Evolutionary conservation across 2,888 invertebrate genomes (phyloP), one percentile per base, ranked within the genome.

Genomic region (Napeogenes inachia): DNA sequence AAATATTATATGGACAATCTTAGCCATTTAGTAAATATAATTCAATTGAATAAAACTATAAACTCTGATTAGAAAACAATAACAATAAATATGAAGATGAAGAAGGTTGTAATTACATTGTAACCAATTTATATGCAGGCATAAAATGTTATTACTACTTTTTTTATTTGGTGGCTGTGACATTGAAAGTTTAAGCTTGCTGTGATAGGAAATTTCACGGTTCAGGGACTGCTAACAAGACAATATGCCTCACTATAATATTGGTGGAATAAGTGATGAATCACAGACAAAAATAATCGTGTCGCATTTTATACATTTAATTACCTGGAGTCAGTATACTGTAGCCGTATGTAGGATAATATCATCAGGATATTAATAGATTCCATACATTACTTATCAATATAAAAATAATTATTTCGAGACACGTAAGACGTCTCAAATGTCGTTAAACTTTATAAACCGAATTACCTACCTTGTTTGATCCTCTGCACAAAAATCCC

Each of bases 401-500:
- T 64, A 61, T 45, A 59, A 62, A 60, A 56, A 62, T 61, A 54
- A 33, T 33, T 54, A 56, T 42, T 47, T 46, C 42, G 53, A 38
- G 57, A 63, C 63, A 50, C 55, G 60, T 61, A 61, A 46, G 57
- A 56, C 38, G 45, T 55, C 42, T 55, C 50, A 53, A 35, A 54
- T 50, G 56, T 56, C n/a, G 42, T 47, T 59, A 45, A 21, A 56
- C 42, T 58, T 46, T 33, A 30, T 56, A 45, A 57, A 45, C 30
- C 50, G 6, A 55, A 42, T 54, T 54, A 80, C 86, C 70, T 77
- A 89, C 89, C 89, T 89, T 89, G 77, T 79, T 73, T 81, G 79
- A 78, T 77, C 85, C 87, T 82, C 81, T 78, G 78, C 84, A 80
- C 82, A 78, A 89, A 89, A 88, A 86, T 81, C 68, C 76, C 80